These are phyloP conservation scores for Emydura subglobosa DNA, from an alignment of 2,113 vertebrate species.

Conservation along the genomic window DNA sequence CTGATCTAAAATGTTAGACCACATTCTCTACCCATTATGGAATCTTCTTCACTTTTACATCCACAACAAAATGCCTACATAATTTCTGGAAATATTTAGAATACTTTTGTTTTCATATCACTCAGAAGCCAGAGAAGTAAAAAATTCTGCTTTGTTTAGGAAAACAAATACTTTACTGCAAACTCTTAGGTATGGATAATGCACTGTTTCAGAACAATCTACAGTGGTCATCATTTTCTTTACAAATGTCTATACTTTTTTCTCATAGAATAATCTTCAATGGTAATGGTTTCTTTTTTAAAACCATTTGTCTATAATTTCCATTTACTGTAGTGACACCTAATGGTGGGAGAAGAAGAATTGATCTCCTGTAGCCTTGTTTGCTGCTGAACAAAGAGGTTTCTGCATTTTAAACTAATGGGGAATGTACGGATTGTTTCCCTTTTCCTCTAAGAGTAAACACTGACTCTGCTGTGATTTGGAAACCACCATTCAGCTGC, in stretches of 20 bases:
- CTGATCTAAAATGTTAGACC: not conserved
- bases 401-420: constrained; percentile 32
- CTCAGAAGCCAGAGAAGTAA: not conserved
- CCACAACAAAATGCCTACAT: not conserved
- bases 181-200: not conserved
- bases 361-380: constrained; percentile 52
- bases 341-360: constrained; percentile 71
- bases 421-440: constrained; percentile 64
- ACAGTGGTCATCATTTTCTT: not conserved
- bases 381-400: constrained; percentile 64
- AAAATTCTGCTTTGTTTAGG: not conserved
- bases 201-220: not conserved
- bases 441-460: constrained; percentile 60
- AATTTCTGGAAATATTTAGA: constrained; percentile 1
- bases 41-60: not conserved
- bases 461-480: constrained; percentile 40
- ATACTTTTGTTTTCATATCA: not conserved
- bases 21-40: not conserved
- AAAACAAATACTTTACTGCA: constrained; percentile 14
- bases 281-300: constrained; percentile 33
- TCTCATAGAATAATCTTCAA: constrained; percentile 28
- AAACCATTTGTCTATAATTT: constrained; percentile 64
- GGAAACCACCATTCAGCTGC: constrained; percentile 60
- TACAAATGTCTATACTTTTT: not conserved
- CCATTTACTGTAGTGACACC: constrained; percentile 77